Conservation (phyloP, 2,113 vertebrate genomes). For the Misgurnus anguillicaudatus region DNA sequence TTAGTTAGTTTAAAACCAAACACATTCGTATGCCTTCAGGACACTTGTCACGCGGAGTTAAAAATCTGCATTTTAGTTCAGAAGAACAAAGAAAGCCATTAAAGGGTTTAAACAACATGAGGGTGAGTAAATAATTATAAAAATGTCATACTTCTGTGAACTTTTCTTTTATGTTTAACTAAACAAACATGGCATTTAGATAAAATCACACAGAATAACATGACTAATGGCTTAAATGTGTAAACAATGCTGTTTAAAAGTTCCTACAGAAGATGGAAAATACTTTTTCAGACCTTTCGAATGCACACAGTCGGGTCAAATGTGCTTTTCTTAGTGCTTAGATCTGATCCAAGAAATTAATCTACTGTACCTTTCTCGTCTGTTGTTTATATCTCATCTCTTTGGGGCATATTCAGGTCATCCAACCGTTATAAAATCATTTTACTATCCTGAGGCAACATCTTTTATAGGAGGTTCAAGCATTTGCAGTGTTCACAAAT, state of each 20-base stretch:
- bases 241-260: not conserved
- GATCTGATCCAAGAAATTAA: slow-evolving; percentile 23
- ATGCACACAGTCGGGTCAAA: not conserved
- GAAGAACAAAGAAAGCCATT: too few species aligned
- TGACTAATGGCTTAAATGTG: not conserved
- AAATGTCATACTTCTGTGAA: too few species aligned
- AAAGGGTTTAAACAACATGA: too few species aligned
- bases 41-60: too few species aligned
- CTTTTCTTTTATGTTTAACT: too few species aligned
- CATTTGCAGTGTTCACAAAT: not conserved
- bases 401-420: not conserved
- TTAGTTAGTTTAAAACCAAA: too few species aligned
- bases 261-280: not conserved
- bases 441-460: not conserved
- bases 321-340: not conserved
- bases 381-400: slow-evolving; percentile 19
- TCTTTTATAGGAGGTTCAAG: not conserved
- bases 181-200: not conserved
- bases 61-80: too few species aligned
- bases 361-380: slow-evolving; percentile 2
- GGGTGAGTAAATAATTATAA: too few species aligned
- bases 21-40: too few species aligned
- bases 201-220: not conserved
- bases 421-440: not conserved
- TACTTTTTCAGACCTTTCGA: not conserved